These are phyloP conservation scores for Caiman crocodilus DNA, from an alignment of 2,797 vertebrate genomes.

Conservation along the genomic window DNA sequence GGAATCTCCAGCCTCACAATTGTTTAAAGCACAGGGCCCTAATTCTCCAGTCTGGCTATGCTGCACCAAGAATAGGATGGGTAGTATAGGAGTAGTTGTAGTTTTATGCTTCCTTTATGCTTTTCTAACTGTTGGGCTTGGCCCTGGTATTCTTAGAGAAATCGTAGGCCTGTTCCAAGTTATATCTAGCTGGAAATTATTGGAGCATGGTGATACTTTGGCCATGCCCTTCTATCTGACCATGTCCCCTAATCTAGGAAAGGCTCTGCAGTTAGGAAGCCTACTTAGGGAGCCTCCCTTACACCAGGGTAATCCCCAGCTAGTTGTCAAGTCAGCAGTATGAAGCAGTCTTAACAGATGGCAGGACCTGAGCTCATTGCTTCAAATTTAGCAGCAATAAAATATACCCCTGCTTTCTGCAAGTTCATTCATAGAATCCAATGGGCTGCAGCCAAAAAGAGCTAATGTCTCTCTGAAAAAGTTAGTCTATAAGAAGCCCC, in stretches of 20 bases:
- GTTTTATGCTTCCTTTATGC: not conserved
- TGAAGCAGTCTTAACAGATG: not conserved
- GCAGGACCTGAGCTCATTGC: not conserved
- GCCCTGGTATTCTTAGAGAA: not conserved
- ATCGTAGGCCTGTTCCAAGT: constrained; percentile 47
- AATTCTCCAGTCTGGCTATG: not conserved
- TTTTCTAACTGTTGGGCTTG: constrained; percentile 51
- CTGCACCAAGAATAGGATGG: not conserved
- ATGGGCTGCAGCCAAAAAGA: no score
- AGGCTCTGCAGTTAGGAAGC: not conserved
- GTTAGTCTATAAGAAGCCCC: no score
- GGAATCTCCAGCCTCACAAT: constrained; percentile 23
- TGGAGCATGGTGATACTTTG: not conserved
- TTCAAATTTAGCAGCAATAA: no score
- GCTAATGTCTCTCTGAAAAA: no score
- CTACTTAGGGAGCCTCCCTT: not conserved
- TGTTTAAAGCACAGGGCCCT: not conserved
- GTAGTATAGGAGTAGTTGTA: not conserved
- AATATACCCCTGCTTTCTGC: no score
- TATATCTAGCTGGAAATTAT: not conserved
- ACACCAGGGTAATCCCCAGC: not conserved
- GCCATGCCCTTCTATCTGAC: rapidly evolving
- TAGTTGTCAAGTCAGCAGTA: not conserved
- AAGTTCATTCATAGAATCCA: no score
- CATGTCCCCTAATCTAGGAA: not conserved